phyloP scores from a whole-genome alignment of 1,140 invertebrate species.

The Drosophila nikananu region DNA sequence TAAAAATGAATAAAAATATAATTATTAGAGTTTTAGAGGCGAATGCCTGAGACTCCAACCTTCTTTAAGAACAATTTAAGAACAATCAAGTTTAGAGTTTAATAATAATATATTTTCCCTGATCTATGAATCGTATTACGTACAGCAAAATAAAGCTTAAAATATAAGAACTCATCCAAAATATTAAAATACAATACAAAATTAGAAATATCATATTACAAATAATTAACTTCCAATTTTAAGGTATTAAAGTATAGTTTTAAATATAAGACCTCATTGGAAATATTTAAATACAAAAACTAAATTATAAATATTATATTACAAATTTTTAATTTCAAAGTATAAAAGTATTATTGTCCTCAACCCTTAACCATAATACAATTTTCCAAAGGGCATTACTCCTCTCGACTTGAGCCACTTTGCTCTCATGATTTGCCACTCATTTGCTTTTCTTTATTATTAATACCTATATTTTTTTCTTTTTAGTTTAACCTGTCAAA shows the following conservation, averaged over 20 bases:
- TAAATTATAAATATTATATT: background rate
- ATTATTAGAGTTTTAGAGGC: background rate
- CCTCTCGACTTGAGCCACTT: background rate
- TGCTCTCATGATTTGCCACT: background rate
- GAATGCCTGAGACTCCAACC: too few relatives aligned
- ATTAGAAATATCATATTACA: background rate
- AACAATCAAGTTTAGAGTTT: background rate
- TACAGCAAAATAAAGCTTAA: background rate
- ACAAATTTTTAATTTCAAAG: background rate
- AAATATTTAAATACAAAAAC: too few relatives aligned
- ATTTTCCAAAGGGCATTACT: background rate
- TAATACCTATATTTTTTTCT: slow-evolving; percentile 2
- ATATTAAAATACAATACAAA: too few relatives aligned
- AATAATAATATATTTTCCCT: background rate
- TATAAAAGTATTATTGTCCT: background rate
- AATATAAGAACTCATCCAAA: too few relatives aligned
- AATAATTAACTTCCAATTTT: too few relatives aligned
- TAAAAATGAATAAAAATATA: background rate
- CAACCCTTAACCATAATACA: too few relatives aligned
- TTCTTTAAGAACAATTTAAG: background rate
- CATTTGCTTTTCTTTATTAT: background rate
- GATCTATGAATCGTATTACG: background rate
- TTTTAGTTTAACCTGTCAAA: slow-evolving; percentile 31
- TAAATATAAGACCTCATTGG: too few relatives aligned
- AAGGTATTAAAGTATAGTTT: background rate